Evolutionary conservation across 2,797 vertebrate species (phyloP).

Genomic region (Todus mexicanus): DNA sequence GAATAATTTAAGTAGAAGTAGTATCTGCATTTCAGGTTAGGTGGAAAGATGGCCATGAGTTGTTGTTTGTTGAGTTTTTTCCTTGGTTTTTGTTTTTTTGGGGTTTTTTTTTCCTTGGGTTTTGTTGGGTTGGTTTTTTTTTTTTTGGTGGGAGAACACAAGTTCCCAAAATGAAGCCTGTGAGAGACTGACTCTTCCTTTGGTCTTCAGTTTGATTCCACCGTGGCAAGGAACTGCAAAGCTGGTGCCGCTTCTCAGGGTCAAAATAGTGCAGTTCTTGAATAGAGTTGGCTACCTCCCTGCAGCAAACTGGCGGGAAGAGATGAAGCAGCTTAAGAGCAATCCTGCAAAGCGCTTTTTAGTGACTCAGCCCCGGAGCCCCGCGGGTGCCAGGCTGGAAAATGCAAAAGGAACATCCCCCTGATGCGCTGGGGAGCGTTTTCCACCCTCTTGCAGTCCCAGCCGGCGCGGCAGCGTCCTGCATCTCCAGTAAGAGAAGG

Average conservation of each 20-base stretch:
- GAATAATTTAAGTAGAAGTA: conserved; percentile 38
- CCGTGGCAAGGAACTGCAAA: not conserved
- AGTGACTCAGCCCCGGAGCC: not conserved
- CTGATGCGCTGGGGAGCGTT: not conserved
- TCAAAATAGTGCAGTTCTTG: conserved; percentile 37
- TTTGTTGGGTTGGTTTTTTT: too few relatives aligned
- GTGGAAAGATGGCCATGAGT: conserved; percentile 56
- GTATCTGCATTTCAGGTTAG: conserved; percentile 33
- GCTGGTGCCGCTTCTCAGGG: conserved; percentile 56
- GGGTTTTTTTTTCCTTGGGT: accelerated
- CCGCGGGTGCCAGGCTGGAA: not conserved
- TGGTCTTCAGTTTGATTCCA: not conserved
- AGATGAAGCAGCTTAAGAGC: conserved; percentile 16
- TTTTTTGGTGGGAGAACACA: not conserved
- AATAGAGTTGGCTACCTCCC: conserved; percentile 18
- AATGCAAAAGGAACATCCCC: not conserved
- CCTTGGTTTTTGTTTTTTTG: not conserved
- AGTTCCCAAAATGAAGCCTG: not conserved
- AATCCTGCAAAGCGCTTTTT: not conserved
- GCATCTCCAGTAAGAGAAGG: not conserved
- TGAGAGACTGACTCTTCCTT: not conserved
- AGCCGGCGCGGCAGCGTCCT: not conserved
- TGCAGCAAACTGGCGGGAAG: conserved; percentile 3
- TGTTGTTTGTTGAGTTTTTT: not conserved
- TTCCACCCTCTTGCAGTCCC: not conserved